Percentiles rank a stretch among this genome's conserved stretches.
These are phyloP conservation scores for Microctenopoma lineatum DNA, from an alignment of 2,797 vertebrate species.

Conservation along the genomic window DNA sequence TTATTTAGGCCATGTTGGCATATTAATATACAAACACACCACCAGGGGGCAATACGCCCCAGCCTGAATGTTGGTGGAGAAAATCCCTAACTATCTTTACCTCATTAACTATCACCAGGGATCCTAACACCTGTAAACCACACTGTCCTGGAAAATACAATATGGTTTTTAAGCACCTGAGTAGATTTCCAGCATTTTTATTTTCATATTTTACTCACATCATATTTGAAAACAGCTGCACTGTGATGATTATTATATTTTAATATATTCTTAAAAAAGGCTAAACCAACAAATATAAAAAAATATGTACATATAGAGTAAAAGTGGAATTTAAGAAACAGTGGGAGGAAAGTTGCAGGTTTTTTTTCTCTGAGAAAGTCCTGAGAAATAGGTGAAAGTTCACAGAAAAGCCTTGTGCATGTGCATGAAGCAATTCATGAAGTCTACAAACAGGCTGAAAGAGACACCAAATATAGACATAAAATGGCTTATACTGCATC, in stretches of 20 bases:
- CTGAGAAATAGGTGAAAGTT: conserved; percentile 4
- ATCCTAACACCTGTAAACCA: background rate
- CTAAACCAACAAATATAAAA: conserved; percentile 18
- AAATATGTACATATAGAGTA: background rate
- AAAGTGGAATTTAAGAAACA: background rate
- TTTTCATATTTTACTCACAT: background rate
- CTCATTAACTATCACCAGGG: background rate
- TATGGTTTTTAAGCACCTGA: background rate
- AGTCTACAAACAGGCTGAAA: background rate
- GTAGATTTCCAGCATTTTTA: conserved; percentile 2
- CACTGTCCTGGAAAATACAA: background rate
- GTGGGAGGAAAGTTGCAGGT: background rate
- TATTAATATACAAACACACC: conserved; percentile 1
- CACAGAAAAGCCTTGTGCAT: background rate
- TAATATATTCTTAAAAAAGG: background rate
- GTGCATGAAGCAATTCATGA: background rate
- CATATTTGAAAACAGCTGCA: conserved; percentile 14
- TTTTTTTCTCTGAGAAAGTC: background rate
- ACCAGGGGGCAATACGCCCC: conserved; percentile 59
- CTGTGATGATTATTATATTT: conserved; percentile 3
- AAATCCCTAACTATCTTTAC: background rate
- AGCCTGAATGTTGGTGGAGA: background rate
- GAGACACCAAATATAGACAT: conserved; percentile 11
- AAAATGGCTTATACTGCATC: background rate
- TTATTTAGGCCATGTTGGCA: background rate